A percentile compares a stretch with the other conserved stretches of the same genome.
These are phyloP conservation scores for Coregonus ussuriensis DNA, from an alignment of 2,797 vertebrate genomes.

Conservation along the genomic window DNA sequence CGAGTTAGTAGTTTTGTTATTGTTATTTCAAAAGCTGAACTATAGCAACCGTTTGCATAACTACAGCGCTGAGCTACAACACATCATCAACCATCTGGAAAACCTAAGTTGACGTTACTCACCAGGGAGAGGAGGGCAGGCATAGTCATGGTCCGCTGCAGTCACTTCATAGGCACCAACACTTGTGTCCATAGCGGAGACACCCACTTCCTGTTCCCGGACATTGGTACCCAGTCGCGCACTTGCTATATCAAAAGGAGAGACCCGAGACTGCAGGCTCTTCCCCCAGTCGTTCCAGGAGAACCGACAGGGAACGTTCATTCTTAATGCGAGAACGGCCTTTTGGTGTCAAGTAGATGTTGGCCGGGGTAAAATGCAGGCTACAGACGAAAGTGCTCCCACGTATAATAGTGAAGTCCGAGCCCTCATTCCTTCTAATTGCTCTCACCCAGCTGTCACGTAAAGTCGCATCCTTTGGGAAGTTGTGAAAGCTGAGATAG, in stretches of 20 bases:
- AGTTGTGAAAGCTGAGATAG: not conserved
- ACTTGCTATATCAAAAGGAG: no score
- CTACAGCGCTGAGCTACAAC: no score
- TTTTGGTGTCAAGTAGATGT: not conserved
- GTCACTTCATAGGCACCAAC: not conserved
- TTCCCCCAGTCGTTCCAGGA: not conserved
- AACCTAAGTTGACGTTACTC: no score
- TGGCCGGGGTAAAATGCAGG: not conserved
- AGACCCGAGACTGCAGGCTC: not conserved
- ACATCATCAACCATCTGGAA: no score
- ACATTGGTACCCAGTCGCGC: not conserved
- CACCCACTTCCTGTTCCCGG: not conserved
- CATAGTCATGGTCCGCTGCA: not conserved
- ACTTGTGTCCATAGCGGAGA: no score
- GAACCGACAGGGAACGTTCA: not conserved
- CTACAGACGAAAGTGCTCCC: not conserved
- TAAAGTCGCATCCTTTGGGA: not conserved
- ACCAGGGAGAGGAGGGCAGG: no score
- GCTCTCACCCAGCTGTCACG: not conserved
- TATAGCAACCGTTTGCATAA: no score
- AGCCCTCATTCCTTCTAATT: not conserved
- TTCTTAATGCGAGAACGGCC: not conserved
- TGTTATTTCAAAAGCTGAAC: no score
- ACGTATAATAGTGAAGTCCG: no score
- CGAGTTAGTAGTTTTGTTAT: no score